Percentiles rank a stretch among this genome's conserved stretches.
phyloP scores from a whole-genome alignment of 1,140 invertebrate species.

The Aphaenogaster ashmeadi region DNA sequence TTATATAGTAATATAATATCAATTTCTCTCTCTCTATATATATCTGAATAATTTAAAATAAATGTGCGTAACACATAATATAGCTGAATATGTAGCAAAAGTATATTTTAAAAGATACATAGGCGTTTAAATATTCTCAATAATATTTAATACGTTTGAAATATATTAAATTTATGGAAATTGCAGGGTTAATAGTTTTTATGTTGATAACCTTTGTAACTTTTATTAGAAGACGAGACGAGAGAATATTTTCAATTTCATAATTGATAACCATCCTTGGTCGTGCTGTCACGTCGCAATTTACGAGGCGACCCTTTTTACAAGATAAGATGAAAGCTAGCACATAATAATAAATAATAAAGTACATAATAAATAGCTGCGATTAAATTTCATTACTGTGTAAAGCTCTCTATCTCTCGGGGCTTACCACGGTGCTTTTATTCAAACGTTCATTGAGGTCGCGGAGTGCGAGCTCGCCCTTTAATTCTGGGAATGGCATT shows the following conservation, averaged over 20 bases:
- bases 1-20: not conserved
- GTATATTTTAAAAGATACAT: not conserved
- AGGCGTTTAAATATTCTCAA: not conserved
- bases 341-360: constrained; percentile 17
- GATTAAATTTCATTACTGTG: constrained; percentile 22
- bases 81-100: not conserved
- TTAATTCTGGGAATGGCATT: constrained; percentile 35
- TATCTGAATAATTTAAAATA: not conserved
- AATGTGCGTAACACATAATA: not conserved
- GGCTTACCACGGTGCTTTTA: not conserved
- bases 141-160: not conserved
- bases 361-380: constrained; percentile 11
- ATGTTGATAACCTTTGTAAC: not conserved
- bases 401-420: not conserved
- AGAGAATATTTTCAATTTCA: not conserved
- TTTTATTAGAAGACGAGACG: not conserved
- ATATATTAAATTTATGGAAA: not conserved
- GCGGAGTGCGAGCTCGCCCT: not conserved
- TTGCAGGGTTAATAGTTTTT: not conserved
- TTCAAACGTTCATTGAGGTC: not conserved
- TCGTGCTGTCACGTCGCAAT: not conserved
- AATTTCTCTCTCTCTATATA: not conserved
- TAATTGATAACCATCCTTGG: not conserved
- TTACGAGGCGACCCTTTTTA: not conserved
- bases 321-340: not conserved